These are phyloP conservation scores for Carcharodon carcharias DNA, from an alignment of 2,797 vertebrate genomes.

Conservation along the genomic window DNA sequence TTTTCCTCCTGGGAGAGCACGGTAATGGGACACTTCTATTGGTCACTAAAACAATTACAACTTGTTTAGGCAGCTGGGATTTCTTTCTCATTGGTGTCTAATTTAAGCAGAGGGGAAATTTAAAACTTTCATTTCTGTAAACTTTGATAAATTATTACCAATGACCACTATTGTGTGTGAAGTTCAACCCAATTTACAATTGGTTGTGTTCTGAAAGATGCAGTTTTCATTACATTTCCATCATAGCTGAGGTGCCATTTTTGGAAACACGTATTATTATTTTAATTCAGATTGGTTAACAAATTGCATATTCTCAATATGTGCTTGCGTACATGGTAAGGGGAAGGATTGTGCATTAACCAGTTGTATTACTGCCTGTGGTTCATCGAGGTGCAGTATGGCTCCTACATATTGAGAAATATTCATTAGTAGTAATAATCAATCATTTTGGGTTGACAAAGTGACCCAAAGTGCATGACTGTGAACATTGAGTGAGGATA, in stretches of 20 bases:
- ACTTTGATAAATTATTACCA: not conserved
- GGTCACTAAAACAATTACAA: not conserved
- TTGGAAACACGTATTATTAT: not conserved
- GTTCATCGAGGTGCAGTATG: not conserved
- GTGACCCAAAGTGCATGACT: not conserved
- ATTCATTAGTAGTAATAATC: not conserved
- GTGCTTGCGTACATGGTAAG: not conserved
- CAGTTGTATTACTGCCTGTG: not conserved
- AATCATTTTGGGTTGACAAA: not conserved
- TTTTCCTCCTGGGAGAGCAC: not conserved
- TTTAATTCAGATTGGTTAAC: not conserved
- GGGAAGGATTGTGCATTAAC: not conserved
- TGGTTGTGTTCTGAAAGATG: not conserved
- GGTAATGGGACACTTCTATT: not conserved
- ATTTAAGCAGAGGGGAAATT: not conserved
- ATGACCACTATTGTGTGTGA: not conserved
- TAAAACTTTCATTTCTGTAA: not conserved
- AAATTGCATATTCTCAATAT: not conserved
- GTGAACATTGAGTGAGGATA: not conserved
- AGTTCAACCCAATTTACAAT: not conserved
- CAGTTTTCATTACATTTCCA: not conserved
- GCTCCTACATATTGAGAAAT: not conserved
- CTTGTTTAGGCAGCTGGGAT: not conserved
- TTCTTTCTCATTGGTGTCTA: not conserved
- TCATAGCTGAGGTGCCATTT: not conserved